phyloP scores from a whole-genome alignment of 23 tunicate species.

The Botrylloides violaceus region DNA sequence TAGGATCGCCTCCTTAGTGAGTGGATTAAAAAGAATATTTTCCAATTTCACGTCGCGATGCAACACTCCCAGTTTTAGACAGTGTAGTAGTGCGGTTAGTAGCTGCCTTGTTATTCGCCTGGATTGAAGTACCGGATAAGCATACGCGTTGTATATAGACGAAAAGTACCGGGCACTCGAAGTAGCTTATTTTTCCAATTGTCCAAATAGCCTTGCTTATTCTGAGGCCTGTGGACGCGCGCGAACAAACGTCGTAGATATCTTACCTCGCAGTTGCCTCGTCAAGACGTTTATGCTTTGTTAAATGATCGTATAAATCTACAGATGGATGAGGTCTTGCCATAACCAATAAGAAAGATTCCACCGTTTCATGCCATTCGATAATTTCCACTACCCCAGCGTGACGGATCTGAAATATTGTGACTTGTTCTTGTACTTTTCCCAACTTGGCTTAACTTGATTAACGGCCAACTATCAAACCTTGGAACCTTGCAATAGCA shows the following conservation, averaged over 20 bases:
- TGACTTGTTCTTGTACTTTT: not conserved
- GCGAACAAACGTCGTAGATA: not conserved
- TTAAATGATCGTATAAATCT: constrained; percentile 93
- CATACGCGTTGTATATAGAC: not conserved
- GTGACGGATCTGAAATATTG: constrained; percentile 37
- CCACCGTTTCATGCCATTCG: constrained; percentile 97
- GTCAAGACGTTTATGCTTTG: constrained; percentile 75
- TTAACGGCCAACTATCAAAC: no score
- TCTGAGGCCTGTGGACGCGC: not conserved
- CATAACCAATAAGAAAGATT: constrained; percentile 89
- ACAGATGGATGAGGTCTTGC: constrained; percentile 95
- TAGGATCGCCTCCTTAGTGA: constrained; percentile 62
- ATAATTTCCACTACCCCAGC: constrained; percentile 86
- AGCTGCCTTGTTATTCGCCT: constrained; percentile 82
- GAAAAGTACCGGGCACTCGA: no score
- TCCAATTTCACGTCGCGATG: constrained; percentile 97
- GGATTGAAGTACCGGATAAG: not conserved
- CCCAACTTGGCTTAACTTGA: not conserved
- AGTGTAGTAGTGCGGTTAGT: constrained; percentile 55
- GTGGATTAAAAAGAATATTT: constrained; percentile 81
- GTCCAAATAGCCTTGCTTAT: not conserved
- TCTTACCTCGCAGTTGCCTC: constrained; percentile 75
- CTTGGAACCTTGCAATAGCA: not conserved
- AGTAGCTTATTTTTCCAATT: not conserved
- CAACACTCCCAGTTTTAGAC: constrained; percentile 79